Conservation (phyloP, 23 tunicate species). For the Clavelina lepadiformis region DNA sequence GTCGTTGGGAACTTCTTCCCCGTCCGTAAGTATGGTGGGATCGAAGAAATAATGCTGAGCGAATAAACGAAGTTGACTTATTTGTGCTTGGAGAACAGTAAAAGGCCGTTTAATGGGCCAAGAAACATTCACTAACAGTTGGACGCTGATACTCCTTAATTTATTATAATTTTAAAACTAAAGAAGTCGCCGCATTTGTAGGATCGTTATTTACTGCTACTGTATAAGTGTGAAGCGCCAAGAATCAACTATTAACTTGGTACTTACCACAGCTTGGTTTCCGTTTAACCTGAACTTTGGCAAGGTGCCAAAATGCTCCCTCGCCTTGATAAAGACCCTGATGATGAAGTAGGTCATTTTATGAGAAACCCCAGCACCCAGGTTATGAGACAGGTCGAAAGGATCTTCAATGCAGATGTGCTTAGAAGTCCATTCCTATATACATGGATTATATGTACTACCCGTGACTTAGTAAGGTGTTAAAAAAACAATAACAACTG, state of each 20-base stretch:
- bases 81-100: too few relatives aligned
- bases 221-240: too few relatives aligned
- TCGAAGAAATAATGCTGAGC: conserved; percentile 51
- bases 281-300: conserved; percentile 22
- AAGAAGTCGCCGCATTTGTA: too few relatives aligned
- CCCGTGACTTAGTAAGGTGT: neutral
- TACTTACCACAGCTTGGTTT: too few relatives aligned
- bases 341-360: conserved; percentile 85
- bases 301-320: conserved; percentile 46
- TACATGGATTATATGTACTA: too few relatives aligned
- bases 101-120: too few relatives aligned
- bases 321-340: conserved; percentile 46
- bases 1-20: conserved; percentile 90
- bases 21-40: conserved; percentile 49
- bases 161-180: too few relatives aligned
- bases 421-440: conserved; percentile 89
- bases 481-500: neutral
- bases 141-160: too few relatives aligned
- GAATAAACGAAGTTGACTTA: neutral
- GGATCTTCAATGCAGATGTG: conserved; percentile 97
- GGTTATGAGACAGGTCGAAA: conserved; percentile 81
- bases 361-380: conserved; percentile 81
- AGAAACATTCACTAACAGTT: too few relatives aligned
- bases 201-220: too few relatives aligned
- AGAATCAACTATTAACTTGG: too few relatives aligned